These are phyloP conservation scores for Mus pahari DNA, from an alignment of 2,113 vertebrate species.

Conservation along the genomic window DNA sequence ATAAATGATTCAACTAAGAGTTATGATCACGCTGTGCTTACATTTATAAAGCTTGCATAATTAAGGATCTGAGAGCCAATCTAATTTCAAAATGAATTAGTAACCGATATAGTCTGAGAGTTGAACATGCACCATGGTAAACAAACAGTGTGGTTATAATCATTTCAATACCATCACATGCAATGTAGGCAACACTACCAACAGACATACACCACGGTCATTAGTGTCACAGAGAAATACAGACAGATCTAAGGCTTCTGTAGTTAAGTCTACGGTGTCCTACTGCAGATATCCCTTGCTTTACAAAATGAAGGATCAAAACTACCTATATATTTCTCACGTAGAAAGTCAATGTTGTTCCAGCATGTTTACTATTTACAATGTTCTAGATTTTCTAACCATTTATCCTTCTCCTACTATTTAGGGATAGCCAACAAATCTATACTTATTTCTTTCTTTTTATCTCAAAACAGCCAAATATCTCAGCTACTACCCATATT, in stretches of 20 bases:
- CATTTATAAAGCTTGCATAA: constrained; percentile 69
- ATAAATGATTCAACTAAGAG: constrained; percentile 64
- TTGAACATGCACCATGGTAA: constrained; percentile 76
- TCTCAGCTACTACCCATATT: not conserved
- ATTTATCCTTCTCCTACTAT: not conserved
- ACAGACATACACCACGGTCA: constrained; percentile 67
- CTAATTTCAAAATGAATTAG: constrained; percentile 74
- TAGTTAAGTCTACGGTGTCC: constrained; percentile 63
- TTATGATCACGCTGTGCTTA: constrained; percentile 50
- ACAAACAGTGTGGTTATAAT: constrained; percentile 73
- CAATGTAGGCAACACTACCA: constrained; percentile 70
- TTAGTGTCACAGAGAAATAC: constrained; percentile 79
- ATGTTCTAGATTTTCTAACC: constrained; percentile 17
- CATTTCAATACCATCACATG: constrained; percentile 81
- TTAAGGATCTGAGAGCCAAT: constrained; percentile 57
- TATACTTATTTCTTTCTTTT: constrained; percentile 33
- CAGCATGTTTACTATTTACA: not conserved
- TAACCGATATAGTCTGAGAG: constrained; percentile 56
- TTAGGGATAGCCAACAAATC: not conserved
- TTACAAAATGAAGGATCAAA: constrained; percentile 51
- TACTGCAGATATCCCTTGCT: constrained; percentile 81
- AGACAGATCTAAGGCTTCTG: constrained; percentile 73
- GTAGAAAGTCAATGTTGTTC: constrained; percentile 39
- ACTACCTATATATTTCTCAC: constrained; percentile 5
- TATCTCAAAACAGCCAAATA: not conserved